A percentile compares a stretch with the other conserved stretches of the same genome.
These are phyloP conservation scores for Rotaria socialis DNA, from an alignment of 2,888 invertebrate species.

Conservation along the genomic window DNA sequence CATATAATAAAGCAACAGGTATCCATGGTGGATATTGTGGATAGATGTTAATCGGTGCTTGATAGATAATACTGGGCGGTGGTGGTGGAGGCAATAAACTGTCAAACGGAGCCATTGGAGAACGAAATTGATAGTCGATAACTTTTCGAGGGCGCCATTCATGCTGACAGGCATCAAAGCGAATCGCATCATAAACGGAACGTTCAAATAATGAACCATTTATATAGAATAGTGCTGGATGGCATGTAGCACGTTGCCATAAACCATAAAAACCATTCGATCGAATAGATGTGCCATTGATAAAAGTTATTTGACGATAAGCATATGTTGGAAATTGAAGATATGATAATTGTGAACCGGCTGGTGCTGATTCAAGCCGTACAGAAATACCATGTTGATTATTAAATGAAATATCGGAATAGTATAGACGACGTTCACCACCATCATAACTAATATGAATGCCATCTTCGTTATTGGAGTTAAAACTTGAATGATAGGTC, in stretches of 20 bases:
- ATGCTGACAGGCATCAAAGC: slow-evolving; percentile 31
- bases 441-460: slow-evolving; percentile 16
- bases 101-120: not conserved
- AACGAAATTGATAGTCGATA: slow-evolving; percentile 22
- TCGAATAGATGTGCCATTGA: not conserved
- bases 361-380: not conserved
- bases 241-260: slow-evolving; percentile 1
- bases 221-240: not conserved
- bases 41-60: not conserved
- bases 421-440: slow-evolving; percentile 22
- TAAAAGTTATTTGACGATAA: slow-evolving; percentile 14
- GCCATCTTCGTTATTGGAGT: slow-evolving; percentile 19
- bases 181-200: slow-evolving; percentile 1
- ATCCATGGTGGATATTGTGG: slow-evolving; percentile 23
- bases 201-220: slow-evolving; percentile 37
- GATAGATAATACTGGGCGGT: not conserved
- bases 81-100: not conserved
- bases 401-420: not conserved
- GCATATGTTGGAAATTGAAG: not conserved
- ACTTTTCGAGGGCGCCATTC: slow-evolving; percentile 35
- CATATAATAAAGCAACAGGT: slow-evolving; percentile 15
- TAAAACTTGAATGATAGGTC: slow-evolving; percentile 21
- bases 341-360: not conserved
- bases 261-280: slow-evolving; percentile 20
- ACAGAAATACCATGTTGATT: slow-evolving; percentile 10